Conservation (phyloP, 2,888 invertebrate genomes). For the Diplolepis rosae region DNA sequence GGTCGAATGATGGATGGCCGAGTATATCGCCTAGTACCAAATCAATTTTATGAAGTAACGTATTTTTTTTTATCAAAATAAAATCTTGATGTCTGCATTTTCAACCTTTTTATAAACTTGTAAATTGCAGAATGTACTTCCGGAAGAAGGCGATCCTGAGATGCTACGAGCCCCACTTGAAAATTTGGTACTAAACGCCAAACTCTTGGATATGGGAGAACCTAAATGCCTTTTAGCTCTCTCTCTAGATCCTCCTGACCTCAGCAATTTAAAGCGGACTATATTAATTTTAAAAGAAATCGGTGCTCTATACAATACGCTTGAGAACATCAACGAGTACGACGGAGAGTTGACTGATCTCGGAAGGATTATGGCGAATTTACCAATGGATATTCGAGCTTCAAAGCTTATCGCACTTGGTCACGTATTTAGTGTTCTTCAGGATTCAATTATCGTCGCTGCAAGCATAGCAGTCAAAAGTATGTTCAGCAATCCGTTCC, state of each 20-base stretch:
- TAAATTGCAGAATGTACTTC: constrained; percentile 62
- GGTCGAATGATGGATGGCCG: constrained; percentile 91
- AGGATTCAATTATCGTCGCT: constrained; percentile 91
- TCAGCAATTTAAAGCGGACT: constrained; percentile 86
- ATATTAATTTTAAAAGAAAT: constrained; percentile 89
- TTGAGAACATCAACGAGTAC: constrained; percentile 75
- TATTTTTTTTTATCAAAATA: neutral
- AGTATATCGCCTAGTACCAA: constrained; percentile 87
- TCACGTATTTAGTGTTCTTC: constrained; percentile 87
- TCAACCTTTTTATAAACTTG: neutral
- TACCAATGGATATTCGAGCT: constrained; percentile 89
- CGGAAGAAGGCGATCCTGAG: constrained; percentile 81
- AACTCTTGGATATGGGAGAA: constrained; percentile 86
- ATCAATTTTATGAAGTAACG: constrained; percentile 79
- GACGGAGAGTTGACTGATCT: constrained; percentile 93
- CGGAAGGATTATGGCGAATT: constrained; percentile 86
- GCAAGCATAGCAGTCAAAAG: constrained; percentile 88
- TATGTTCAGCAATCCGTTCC: constrained; percentile 85
- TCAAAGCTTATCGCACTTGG: constrained; percentile 91
- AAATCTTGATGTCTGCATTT: neutral
- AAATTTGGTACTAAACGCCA: constrained; percentile 85
- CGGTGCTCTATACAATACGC: constrained; percentile 83
- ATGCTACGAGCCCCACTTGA: constrained; percentile 89
- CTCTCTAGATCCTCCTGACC: constrained; percentile 90
- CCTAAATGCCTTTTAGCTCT: constrained; percentile 88